Evolutionary conservation across 2,113 vertebrate genomes (phyloP).

Genomic region (Micromys minutus): DNA sequence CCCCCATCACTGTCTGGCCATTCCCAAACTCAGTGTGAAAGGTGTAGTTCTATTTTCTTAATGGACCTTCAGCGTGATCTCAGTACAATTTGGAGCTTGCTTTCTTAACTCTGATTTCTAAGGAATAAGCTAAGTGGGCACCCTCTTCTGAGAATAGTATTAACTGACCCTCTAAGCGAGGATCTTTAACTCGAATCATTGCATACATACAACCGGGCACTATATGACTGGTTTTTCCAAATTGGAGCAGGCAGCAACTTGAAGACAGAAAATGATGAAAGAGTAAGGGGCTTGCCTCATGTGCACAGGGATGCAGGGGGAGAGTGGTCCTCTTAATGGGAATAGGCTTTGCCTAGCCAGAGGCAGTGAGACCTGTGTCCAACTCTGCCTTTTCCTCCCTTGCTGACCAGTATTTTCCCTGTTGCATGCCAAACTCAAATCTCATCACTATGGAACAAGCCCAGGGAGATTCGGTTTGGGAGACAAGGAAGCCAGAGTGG

Average conservation of each 20-base stretch:
- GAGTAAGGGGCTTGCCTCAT: fast-evolving
- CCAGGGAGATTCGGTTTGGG: too few species aligned
- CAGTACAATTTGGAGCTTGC: not conserved
- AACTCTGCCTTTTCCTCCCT: not conserved
- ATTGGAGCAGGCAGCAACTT: not conserved
- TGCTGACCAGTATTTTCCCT: not conserved
- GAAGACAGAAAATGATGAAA: not conserved
- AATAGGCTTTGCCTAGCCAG: fast-evolving
- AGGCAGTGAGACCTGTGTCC: fast-evolving
- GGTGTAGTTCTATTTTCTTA: not conserved
- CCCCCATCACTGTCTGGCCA: not conserved
- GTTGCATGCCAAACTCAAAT: fast-evolving
- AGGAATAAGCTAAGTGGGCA: not conserved
- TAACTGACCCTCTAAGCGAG: not conserved
- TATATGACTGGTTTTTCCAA: not conserved
- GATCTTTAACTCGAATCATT: not conserved
- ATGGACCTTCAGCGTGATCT: not conserved
- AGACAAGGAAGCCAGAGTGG: fast-evolving
- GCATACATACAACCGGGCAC: not conserved
- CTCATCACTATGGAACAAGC: not conserved
- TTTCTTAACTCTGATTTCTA: not conserved
- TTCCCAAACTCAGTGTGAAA: not conserved
- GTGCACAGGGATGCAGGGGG: too few species aligned
- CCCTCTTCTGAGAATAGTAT: fast-evolving
- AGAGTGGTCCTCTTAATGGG: not conserved